phyloP scores from a whole-genome alignment of 2,888 invertebrate genomes.

The Aspidiotus destructor region DNA sequence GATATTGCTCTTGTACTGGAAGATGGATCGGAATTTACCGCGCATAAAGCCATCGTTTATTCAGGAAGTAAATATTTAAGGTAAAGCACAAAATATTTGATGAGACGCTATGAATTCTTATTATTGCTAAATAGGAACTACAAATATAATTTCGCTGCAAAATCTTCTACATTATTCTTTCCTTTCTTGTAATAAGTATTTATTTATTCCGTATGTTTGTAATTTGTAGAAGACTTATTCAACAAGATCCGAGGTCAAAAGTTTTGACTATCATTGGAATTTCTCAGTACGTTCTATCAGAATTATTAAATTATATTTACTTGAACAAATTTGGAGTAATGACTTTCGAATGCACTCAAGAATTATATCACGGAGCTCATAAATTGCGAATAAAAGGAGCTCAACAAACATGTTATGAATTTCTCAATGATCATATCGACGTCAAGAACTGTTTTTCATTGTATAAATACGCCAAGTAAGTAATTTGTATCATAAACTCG shows the following conservation, averaged over 20 bases:
- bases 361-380: conserved; percentile 25
- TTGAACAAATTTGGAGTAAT: conserved; percentile 24
- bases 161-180: background rate
- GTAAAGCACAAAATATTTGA: background rate
- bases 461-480: conserved; percentile 22
- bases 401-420: conserved; percentile 23
- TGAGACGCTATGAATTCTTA: background rate
- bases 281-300: conserved; percentile 21
- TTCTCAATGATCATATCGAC: conserved; percentile 19
- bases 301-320: conserved; percentile 26
- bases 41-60: conserved; percentile 26
- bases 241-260: conserved; percentile 11
- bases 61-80: conserved; percentile 20
- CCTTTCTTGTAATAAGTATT: background rate
- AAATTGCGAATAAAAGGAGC: conserved; percentile 25
- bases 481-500: background rate
- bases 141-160: background rate
- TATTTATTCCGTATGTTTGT: background rate
- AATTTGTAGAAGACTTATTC: conserved; percentile 8
- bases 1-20: conserved; percentile 19
- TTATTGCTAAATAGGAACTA: background rate
- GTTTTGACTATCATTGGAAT: conserved; percentile 5
- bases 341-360: conserved; percentile 28
- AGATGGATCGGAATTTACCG: conserved; percentile 25
- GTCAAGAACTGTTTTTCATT: conserved; percentile 21